A percentile compares a stretch with the other conserved stretches of the same genome.
Evolutionary conservation across 2,797 vertebrate species (phyloP).

Genomic region (Fistularia commersonii): DNA sequence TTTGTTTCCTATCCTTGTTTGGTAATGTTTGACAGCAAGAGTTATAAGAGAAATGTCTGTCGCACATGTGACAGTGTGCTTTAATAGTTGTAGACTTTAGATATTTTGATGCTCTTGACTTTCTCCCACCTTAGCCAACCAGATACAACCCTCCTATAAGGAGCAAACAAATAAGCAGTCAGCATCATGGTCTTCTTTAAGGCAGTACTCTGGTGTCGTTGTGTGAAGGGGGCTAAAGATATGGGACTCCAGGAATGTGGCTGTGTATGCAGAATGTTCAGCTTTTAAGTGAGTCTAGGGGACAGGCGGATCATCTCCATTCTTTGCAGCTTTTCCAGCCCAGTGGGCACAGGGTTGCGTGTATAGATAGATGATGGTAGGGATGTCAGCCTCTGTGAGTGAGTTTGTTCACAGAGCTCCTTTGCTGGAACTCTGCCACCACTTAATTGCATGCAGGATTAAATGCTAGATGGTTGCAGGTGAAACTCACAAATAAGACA

Average conservation of each 20-base stretch:
- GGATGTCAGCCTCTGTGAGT: slow-evolving; percentile 50
- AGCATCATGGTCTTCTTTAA: neutral
- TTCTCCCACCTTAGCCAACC: too few relatives aligned
- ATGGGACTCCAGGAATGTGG: slow-evolving; percentile 64
- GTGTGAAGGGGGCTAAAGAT: slow-evolving; percentile 36
- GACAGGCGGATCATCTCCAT: slow-evolving; percentile 59
- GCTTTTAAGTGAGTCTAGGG: slow-evolving; percentile 61
- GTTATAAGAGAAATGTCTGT: too few relatives aligned
- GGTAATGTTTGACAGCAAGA: too few relatives aligned
- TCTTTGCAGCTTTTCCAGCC: slow-evolving; percentile 66
- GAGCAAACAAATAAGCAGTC: too few relatives aligned
- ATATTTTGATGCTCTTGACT: too few relatives aligned
- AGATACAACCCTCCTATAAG: too few relatives aligned
- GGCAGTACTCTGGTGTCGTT: neutral
- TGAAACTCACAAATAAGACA: slow-evolving; percentile 20
- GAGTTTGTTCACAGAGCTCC: slow-evolving; percentile 39
- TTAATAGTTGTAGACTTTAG: too few relatives aligned
- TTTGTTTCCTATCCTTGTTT: too few relatives aligned
- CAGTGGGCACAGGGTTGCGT: slow-evolving; percentile 56
- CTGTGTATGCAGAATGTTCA: slow-evolving; percentile 62
- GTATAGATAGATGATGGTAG: slow-evolving; percentile 52
- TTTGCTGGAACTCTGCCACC: slow-evolving; percentile 42
- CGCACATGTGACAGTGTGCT: too few relatives aligned
- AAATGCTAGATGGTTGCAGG: slow-evolving; percentile 39
- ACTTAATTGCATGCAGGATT: slow-evolving; percentile 37